These are phyloP conservation scores for Saimiri boliviensis DNA, from an alignment of 2,113 vertebrate genomes.

Conservation along the genomic window DNA sequence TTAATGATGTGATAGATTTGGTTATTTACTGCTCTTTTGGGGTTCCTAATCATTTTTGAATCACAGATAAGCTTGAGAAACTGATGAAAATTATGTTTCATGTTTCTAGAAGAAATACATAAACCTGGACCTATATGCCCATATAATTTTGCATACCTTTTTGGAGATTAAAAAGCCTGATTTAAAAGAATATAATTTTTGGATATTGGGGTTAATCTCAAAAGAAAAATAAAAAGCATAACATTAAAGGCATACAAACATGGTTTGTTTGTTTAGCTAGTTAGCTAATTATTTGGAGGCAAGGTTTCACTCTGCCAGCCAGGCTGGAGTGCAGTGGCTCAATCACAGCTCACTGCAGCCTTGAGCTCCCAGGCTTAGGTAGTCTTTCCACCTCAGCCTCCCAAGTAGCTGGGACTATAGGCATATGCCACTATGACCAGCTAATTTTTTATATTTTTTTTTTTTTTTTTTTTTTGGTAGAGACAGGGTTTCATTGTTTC, in stretches of 20 bases:
- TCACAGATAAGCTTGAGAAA: neutral
- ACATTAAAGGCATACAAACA: neutral
- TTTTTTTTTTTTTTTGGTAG: too few species aligned
- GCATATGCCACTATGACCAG: too few species aligned
- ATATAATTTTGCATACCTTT: neutral
- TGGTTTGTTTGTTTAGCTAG: too few species aligned
- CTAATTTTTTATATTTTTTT: too few species aligned
- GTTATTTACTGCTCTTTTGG: neutral
- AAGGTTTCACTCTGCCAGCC: too few species aligned
- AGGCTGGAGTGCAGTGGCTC: too few species aligned
- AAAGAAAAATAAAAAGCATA: neutral
- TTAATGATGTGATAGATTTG: neutral
- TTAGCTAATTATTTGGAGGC: too few species aligned
- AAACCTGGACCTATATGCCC: neutral
- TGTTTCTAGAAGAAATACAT: neutral
- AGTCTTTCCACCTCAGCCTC: too few species aligned
- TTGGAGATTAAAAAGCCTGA: neutral
- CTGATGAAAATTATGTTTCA: neutral
- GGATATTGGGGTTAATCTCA: neutral
- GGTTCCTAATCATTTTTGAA: neutral
- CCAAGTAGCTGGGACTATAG: too few species aligned
- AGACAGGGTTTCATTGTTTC: too few species aligned
- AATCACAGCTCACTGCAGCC: too few species aligned
- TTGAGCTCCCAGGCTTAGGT: too few species aligned
- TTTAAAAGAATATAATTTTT: constrained; percentile 24